Conservation (phyloP, 2,888 invertebrate species). For the Barypeithes pellucidus region DNA sequence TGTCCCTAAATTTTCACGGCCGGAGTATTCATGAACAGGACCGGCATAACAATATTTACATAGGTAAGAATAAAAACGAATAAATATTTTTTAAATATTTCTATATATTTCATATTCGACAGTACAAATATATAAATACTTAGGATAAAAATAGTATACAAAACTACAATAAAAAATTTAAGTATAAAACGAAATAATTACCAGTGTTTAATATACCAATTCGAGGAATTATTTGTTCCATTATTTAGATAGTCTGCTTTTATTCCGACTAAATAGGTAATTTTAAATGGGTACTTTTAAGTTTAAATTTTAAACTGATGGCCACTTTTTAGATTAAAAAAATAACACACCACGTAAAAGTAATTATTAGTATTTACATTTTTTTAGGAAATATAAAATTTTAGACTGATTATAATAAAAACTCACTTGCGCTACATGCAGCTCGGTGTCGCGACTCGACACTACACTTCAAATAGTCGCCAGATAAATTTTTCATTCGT, state of each 20-base stretch:
- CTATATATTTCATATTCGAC: constrained; percentile 39
- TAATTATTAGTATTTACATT: neutral
- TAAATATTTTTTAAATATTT: constrained; percentile 21
- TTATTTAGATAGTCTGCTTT: constrained; percentile 14
- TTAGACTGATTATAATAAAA: neutral
- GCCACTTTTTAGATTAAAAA: neutral
- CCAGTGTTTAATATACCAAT: constrained; percentile 50
- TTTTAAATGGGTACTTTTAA: constrained; percentile 3
- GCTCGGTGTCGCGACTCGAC: no score
- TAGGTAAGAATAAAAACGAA: neutral
- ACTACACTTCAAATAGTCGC: no score
- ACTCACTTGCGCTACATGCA: no score
- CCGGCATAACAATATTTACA: neutral
- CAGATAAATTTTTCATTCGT: no score
- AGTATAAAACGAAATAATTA: constrained; percentile 31
- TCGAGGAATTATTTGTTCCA: constrained; percentile 48
- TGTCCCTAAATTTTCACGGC: neutral
- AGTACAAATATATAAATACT: constrained; percentile 62
- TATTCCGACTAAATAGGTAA: neutral
- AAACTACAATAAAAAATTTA: constrained; percentile 59
- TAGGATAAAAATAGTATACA: constrained; percentile 63
- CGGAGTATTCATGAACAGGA: neutral
- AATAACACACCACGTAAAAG: constrained; percentile 31
- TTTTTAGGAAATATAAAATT: neutral
- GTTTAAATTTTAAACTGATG: constrained; percentile 16